Evolutionary conservation across 2,797 vertebrate species (phyloP), one percentile per base, ranked within the genome.

Genomic region (Cyprinodon diabolis): DNA sequence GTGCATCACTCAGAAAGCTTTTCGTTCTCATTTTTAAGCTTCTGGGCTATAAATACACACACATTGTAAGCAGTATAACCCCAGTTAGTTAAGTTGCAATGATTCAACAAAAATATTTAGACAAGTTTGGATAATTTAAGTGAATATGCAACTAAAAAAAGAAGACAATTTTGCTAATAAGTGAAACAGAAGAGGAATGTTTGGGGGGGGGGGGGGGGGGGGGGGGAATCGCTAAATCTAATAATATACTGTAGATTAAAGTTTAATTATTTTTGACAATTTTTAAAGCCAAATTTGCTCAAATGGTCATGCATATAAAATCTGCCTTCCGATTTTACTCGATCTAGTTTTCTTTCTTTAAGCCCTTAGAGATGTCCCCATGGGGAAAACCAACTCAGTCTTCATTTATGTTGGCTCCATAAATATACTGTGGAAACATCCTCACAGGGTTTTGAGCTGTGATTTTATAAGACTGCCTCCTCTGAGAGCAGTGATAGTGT

Each of bases 11-110:
- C 80, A 84, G 80, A 87, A 89, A 90, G 84, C 17, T 67, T 69
- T 66, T 69, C 51, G 21, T 68, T 66, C 72, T 62, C 58, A 69
- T 66, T 37, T 72, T 68, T 1, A 76, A 77, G 81, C 68, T 63
- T 65, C 15, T 14, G 3, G 78, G 77, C 84, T 83, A 87, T 86
- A 90, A 91, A 93, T 88, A 87, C 71, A 68, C 37, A 67, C 83
- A 85, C 90, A 83, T 88, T 81, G 82, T 73, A 71, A 79, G 75
- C 77, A 25, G 56, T 63, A 83, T 11, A 30, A 45, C 49, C 3
- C 78, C 77, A 77, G 40, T 71, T 47, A 75, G 74, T 51, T 66
- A 63, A 72, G 60, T 13, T 10, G 0, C 23, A 69, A 2, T 54
- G 37, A 60, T 72, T 74, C 58, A 40, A 73, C 76, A 74, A 69